Base-by-base conservation (phyloP, 2,888 invertebrate genomes). In the Seira musarum region DNA sequence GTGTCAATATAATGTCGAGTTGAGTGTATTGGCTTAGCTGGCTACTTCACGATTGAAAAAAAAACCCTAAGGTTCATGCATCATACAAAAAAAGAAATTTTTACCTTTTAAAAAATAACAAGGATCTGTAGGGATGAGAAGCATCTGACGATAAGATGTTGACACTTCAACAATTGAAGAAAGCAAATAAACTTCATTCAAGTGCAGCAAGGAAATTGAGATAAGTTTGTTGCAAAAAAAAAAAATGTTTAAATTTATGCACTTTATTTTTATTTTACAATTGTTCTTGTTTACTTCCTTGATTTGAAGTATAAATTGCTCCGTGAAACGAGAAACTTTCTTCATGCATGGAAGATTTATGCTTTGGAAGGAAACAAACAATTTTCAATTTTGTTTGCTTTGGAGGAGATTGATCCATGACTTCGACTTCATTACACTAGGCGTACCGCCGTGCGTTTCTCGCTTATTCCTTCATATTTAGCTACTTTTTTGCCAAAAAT, bases 401-500 rank as follows among this genome's bases (percentile, higher is more conserved):
- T 57, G 57, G 10, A 57, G 57, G 57, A 57, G 6, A 57, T 57
- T 57, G 17, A 57, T 57, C 57, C 57, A 57, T 57, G 57, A 17
- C 10, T 57, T 57, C 13, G 57, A 57, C 5, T 57, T 57, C 57
- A n/a, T 57, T n/a, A n/a, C n/a, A n/a, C n/a, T n/a, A n/a, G n/a
- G n/a, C n/a, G n/a, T n/a, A n/a, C n/a, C n/a, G n/a, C n/a, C n/a
- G n/a, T n/a, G n/a, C n/a, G n/a, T n/a, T n/a, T n/a, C n/a, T n/a
- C n/a, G n/a, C n/a, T n/a, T n/a, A n/a, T n/a, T n/a, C n/a, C n/a
- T n/a, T n/a, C n/a, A n/a, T n/a, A n/a, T n/a, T n/a, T n/a, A n/a
- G n/a, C n/a, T n/a, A n/a, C n/a, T n/a, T n/a, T n/a, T 13, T n/a
- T 57, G 57, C 57, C 57, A 57, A 57, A 57, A 57, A 57, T 57